These are phyloP conservation scores for Ellobius talpinus DNA, from an alignment of 2,113 vertebrate genomes.

Conservation along the genomic window DNA sequence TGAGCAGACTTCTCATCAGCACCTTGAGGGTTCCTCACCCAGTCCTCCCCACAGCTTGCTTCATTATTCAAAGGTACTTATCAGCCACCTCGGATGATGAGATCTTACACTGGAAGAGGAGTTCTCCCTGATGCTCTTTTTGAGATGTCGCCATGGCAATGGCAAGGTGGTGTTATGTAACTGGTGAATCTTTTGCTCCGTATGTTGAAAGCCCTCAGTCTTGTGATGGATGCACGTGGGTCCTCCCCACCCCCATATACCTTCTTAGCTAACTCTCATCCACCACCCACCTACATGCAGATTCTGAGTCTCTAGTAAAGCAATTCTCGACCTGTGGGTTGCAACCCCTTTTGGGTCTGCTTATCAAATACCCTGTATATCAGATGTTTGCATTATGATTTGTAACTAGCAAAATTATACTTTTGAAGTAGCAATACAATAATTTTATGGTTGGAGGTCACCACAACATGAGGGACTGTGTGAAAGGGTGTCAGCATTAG, in stretches of 20 bases:
- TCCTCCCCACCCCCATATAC: not conserved
- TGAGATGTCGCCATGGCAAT: not conserved
- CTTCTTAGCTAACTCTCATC: accelerated
- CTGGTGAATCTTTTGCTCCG: not conserved
- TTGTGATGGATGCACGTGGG: not conserved
- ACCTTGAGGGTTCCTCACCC: not conserved
- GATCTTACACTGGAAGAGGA: not conserved
- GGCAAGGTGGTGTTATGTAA: not conserved
- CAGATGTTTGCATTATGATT: not conserved
- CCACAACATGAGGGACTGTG: not conserved
- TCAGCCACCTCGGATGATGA: not conserved
- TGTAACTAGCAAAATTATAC: not conserved
- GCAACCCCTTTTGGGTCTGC: not conserved
- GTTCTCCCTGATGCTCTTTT: not conserved
- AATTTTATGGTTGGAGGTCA: not conserved
- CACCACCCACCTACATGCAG: not conserved
- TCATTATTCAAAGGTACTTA: not conserved
- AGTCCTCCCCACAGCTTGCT: not conserved
- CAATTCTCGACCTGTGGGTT: not conserved
- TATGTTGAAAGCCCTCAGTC: not conserved
- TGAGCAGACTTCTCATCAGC: not conserved
- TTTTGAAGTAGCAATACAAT: not conserved
- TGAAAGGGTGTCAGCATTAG: not conserved
- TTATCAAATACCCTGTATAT: not conserved
- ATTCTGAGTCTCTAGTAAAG: not conserved